Evolutionary conservation across 2,113 vertebrate species (phyloP), one percentile per base, ranked within the genome.

Genomic region (Theropithecus gelada): DNA sequence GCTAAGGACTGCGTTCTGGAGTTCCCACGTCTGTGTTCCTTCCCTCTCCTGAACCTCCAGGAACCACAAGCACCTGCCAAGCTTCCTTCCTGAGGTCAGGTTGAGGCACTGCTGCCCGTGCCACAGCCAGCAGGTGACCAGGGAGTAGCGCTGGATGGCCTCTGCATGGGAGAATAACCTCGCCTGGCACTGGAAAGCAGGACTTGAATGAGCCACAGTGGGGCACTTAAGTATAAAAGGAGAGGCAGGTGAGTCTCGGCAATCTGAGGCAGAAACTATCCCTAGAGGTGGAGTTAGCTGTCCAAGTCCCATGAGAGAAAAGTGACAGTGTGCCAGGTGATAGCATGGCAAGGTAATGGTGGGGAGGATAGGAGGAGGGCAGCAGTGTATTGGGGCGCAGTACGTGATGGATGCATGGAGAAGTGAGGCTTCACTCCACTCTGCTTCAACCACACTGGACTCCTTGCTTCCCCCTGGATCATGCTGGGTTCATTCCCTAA

Each of bases 401-500:
- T 4, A 14, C 4, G 3, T 3, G 25, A 2, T n/a, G 6, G 14
- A 20, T 45, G 16, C 20, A 7, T 43, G 86, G 22, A 18, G 8
- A 68, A 17, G 22, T 18, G n/a, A 12, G 78, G 48, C 30, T 0
- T 80, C 43, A n/a, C 7, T 38, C 4, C 22, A 38, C 22, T 64
- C 43, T 48, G 5, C n/a, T 27, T 12, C n/a, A 78, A 38, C 38
- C 5, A 20, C n/a, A 3, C 38, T 78, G 43, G 32, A 48, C 68
- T 90, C 30, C 57, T 76, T 78, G 30, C 12, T 5, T 16, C 7
- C 7, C 57, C 30, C 59, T 50, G 50, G 57, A 40, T 83, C n/a
- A n/a, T 11, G 10, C 38, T 1, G 7, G 68, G 10, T 23, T 84
- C 68, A 76, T 64, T 90, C 30, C 7, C 57, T 66, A 9, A 20